Evolutionary conservation across 2,888 invertebrate species (phyloP), one percentile per base, ranked within the genome.

Genomic region (Drepanosiphum platanoidis): DNA sequence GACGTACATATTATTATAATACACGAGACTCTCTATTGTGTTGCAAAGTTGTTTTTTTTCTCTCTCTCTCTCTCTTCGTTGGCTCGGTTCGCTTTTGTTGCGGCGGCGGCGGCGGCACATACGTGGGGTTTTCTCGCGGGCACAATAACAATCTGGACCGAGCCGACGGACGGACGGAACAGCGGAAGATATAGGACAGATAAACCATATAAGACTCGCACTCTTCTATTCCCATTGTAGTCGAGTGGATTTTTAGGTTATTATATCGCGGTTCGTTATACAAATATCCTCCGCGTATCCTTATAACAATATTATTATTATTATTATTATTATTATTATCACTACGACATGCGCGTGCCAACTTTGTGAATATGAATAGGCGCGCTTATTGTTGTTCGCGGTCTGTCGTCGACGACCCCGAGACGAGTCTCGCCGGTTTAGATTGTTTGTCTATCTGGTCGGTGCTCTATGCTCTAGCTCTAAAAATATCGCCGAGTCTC

Each of bases 171-270:
- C 22, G 70, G 22, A 36, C 1, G n/a, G 9, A 58, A 15, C 22
- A 27, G n/a, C n/a, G n/a, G n/a, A n/a, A 70, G 5, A 70, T 70
- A 70, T 39, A 39, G 70, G 11, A 18, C 70, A 36, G 36, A 70
- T 70, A 70, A n/a, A n/a, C 70, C 36, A 36, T 70, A 66, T 66
- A 66, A 13, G 66, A 66, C n/a, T n/a, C 66, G 27, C 9, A 27
- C 15, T 61, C 27, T n/a, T n/a, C 27, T 61, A 61, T 61, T 66
- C 30, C 66, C 66, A 66, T 66, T 66, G 66, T 66, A 32, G 66
- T 66, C 32, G 32, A 15, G 32, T 32, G 32, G 30, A 66, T 8
- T 66, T 66, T 66, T 11, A 66, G 32, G 66, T 32, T 30, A 61
- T 61, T 22, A 61, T 27, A 61, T n/a, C n/a, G n/a, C 13, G 8